Evolutionary conservation across 2,888 invertebrate species (phyloP).

Genomic region (Bimastos eiseni): DNA sequence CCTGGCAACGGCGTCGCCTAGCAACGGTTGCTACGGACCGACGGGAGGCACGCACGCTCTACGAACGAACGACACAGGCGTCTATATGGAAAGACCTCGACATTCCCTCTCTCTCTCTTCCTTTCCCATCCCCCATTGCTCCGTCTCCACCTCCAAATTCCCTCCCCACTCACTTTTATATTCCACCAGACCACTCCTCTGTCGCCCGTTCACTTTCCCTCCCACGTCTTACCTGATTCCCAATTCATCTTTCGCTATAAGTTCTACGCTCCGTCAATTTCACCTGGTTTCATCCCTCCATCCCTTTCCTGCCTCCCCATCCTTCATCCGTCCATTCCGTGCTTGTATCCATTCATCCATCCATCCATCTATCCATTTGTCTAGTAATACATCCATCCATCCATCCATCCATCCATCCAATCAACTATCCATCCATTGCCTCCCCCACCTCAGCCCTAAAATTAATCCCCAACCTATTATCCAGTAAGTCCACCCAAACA

Average conservation of each 20-base stretch:
- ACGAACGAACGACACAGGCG: not conserved
- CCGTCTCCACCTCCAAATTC: not conserved
- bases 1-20: constrained; percentile 15
- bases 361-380: not conserved
- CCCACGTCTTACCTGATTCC: no score
- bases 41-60: not conserved
- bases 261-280: no score
- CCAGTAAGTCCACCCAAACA: not conserved
- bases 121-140: not conserved
- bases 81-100: not conserved
- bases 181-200: no score
- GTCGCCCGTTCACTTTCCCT: no score
- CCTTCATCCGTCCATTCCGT: not conserved
- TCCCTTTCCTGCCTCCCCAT: not conserved
- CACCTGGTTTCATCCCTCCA: not conserved
- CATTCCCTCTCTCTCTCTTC: not conserved
- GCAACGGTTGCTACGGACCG: constrained; percentile 19
- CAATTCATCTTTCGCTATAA: not conserved
- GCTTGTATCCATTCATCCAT: not conserved
- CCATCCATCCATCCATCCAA: no score
- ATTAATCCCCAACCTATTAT: no score
- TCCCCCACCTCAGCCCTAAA: no score
- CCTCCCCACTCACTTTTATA: not conserved
- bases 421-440: no score
- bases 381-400: no score